Evolutionary conservation across 2,113 vertebrate genomes (phyloP).

Genomic region (Tetraodon nigroviridis): DNA sequence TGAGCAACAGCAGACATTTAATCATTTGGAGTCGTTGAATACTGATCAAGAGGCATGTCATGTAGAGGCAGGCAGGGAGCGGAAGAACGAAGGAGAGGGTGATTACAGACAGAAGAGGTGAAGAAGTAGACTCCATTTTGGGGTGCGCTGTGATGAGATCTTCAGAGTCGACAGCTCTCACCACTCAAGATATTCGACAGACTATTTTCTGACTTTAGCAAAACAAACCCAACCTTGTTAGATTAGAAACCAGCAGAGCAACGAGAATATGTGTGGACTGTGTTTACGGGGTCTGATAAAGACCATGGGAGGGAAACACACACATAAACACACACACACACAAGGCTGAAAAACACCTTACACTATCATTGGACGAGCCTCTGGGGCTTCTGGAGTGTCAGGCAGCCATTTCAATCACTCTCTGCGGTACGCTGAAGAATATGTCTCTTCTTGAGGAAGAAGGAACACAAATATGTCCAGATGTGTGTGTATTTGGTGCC

Average conservation of each 20-base stretch:
- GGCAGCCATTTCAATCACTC: no score
- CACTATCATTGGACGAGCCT: neutral
- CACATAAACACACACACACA: conserved; percentile 14
- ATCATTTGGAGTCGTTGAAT: conserved; percentile 29
- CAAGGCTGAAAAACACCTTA: conserved; percentile 3
- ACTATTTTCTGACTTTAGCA: neutral
- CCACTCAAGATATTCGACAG: conserved; percentile 3
- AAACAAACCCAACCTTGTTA: no score
- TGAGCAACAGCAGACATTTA: conserved; percentile 23
- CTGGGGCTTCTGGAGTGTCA: no score
- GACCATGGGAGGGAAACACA: neutral
- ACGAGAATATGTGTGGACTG: no score
- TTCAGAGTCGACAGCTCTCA: conserved; percentile 9
- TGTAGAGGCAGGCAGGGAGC: neutral
- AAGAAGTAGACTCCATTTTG: neutral
- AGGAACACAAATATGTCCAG: no score
- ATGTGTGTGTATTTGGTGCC: no score
- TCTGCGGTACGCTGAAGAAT: no score
- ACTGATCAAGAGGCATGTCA: conserved; percentile 25
- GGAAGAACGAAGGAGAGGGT: neutral
- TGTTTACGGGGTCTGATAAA: neutral
- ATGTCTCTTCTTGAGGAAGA: no score
- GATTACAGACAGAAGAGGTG: conserved; percentile 8
- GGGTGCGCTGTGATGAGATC: neutral
- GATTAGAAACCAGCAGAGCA: no score